Percentiles rank a stretch among this genome's conserved stretches.
phyloP scores from a whole-genome alignment of 2,888 invertebrate genomes.

The Cryptocheilus praepositus region DNA sequence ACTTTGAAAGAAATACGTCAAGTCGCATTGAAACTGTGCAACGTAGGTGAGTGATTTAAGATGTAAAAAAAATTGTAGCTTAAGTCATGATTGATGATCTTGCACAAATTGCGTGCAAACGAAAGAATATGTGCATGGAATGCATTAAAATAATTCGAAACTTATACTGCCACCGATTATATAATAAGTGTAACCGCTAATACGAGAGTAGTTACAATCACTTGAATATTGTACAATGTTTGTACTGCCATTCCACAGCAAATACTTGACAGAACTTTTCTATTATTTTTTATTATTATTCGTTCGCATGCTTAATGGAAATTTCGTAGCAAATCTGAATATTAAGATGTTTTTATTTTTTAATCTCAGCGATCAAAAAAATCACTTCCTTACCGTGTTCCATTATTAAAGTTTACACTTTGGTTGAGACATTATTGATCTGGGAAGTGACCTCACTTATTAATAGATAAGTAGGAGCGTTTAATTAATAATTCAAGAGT shows the following conservation, averaged over 20 bases:
- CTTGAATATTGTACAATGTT: slow-evolving; percentile 50
- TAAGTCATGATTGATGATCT: background rate
- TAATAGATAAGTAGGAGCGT: too few species aligned
- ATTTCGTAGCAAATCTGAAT: too few species aligned
- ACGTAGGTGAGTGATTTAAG: background rate
- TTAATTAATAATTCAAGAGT: too few species aligned
- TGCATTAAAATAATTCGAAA: slow-evolving; percentile 32
- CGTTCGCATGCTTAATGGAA: background rate
- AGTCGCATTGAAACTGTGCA: too few species aligned
- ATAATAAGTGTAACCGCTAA: slow-evolving; percentile 22
- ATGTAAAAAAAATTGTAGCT: background rate
- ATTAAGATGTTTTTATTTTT: background rate
- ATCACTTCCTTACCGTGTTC: too few species aligned
- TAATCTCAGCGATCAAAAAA: background rate
- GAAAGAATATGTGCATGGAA: slow-evolving; percentile 17
- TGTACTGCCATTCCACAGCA: slow-evolving; percentile 52
- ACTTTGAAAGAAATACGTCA: background rate
- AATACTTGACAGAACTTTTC: slow-evolving; percentile 17
- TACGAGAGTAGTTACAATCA: slow-evolving; percentile 18
- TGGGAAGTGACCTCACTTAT: too few species aligned
- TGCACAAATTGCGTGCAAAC: slow-evolving; percentile 14
- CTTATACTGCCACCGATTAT: slow-evolving; percentile 57
- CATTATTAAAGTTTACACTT: too few species aligned
- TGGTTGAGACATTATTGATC: too few species aligned
- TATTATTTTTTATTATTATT: slow-evolving; percentile 12